A percentile compares a stretch with the other conserved stretches of the same genome.
These are phyloP conservation scores for Cheilosia vulpina DNA, from an alignment of 2,888 invertebrate genomes.

Conservation along the genomic window DNA sequence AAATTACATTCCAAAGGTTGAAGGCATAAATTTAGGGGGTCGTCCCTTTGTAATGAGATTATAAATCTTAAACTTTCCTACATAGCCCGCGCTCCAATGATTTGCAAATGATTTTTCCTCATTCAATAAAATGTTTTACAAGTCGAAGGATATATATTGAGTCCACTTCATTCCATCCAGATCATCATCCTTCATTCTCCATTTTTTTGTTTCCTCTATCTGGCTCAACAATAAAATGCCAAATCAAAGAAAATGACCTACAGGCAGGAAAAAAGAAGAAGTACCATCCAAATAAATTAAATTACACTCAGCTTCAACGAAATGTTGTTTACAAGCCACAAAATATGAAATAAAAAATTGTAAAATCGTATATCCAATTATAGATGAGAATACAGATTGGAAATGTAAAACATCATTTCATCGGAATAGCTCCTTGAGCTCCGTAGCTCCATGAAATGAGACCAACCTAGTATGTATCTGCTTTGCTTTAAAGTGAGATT, in stretches of 20 bases:
- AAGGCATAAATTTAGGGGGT: no score
- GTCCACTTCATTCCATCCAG: no score
- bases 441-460: not conserved
- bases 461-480: constrained; percentile 26
- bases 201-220: no score
- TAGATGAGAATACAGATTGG: constrained; percentile 47
- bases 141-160: no score
- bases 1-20: no score
- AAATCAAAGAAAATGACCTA: not conserved
- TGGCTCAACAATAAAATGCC: no score
- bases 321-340: constrained; percentile 59
- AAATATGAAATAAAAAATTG: constrained; percentile 57
- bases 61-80: no score
- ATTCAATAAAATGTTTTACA: no score
- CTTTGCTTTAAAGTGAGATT: constrained; percentile 46
- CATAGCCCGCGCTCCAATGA: no score
- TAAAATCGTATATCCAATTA: constrained; percentile 63
- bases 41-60: no score
- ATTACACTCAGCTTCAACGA: constrained; percentile 42
- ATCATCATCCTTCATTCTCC: no score
- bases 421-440: not conserved
- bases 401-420: constrained; percentile 44
- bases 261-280: not conserved
- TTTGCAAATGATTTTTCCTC: no score
- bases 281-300: constrained; percentile 46